A percentile compares a stretch with the other conserved stretches of the same genome.
Conservation (phyloP, 2,113 vertebrate genomes). For the Phrynocephalus versicolor region DNA sequence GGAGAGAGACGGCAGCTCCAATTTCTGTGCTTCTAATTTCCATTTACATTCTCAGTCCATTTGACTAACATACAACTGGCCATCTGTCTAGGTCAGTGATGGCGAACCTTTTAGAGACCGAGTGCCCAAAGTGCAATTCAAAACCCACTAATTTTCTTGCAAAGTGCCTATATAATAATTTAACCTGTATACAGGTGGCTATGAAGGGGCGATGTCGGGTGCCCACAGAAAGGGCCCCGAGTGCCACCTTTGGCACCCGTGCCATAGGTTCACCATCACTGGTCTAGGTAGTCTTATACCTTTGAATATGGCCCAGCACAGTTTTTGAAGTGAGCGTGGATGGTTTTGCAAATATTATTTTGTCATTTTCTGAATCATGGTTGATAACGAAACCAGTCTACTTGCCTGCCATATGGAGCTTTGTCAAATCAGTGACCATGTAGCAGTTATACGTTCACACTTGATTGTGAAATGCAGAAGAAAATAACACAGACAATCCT, state of each 20-base stretch:
- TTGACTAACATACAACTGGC: conserved; percentile 17
- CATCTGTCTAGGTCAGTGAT: too few species aligned
- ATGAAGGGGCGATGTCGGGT: too few species aligned
- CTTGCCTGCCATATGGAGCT: background rate
- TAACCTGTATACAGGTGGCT: too few species aligned
- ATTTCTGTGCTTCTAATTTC: conserved; percentile 20
- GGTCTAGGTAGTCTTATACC: background rate
- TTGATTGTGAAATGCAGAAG: background rate
- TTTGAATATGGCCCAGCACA: conserved; percentile 31
- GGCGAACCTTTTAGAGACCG: too few species aligned
- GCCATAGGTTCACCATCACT: too few species aligned
- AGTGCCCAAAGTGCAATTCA: too few species aligned
- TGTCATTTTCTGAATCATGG: conserved; percentile 26
- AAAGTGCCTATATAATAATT: too few species aligned
- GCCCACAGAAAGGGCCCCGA: too few species aligned
- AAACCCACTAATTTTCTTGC: too few species aligned
- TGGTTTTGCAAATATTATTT: conserved; percentile 49
- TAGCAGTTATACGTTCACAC: background rate
- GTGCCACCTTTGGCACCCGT: too few species aligned
- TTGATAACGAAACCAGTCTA: conserved; percentile 39
- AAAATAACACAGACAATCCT: background rate
- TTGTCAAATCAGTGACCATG: conserved; percentile 30
- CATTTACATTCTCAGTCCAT: conserved; percentile 28
- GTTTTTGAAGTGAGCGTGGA: conserved; percentile 22
- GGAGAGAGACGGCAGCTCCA: background rate